Conservation (phyloP, 2,797 vertebrate species). For the Trematomus bernacchii region DNA sequence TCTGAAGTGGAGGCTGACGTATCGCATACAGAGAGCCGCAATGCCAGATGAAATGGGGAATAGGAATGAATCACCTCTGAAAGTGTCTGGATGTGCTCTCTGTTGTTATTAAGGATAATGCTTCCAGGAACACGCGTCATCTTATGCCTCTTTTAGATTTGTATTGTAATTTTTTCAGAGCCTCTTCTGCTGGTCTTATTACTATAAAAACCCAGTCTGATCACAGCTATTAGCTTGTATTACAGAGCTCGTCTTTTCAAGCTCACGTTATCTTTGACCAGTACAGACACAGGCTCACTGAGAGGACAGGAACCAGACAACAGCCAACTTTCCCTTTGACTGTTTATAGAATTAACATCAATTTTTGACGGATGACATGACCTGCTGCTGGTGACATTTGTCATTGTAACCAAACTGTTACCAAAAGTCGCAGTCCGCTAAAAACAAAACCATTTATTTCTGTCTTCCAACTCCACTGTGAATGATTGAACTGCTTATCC, state of each 20-base stretch:
- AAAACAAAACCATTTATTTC: neutral
- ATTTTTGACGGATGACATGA: neutral
- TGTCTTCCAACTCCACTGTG: neutral
- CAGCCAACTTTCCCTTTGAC: neutral
- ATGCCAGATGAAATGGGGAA: too few relatives aligned
- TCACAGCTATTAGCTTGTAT: accelerated
- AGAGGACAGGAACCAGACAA: neutral
- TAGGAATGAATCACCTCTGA: neutral
- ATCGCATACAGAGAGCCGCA: too few relatives aligned
- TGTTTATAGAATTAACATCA: neutral
- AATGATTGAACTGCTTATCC: too few relatives aligned
- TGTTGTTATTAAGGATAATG: neutral
- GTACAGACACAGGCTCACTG: neutral
- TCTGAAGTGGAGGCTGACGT: too few relatives aligned
- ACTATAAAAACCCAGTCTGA: too few relatives aligned
- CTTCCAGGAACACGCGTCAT: neutral
- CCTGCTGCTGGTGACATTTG: neutral
- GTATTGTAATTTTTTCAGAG: neutral
- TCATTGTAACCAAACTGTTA: neutral
- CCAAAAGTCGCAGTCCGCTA: neutral
- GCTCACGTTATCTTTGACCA: neutral
- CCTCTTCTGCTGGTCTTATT: neutral
- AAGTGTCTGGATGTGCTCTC: neutral
- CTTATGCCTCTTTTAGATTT: neutral
- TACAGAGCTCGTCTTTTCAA: neutral